A percentile compares a stretch with the other conserved stretches of the same genome.
These are phyloP conservation scores for Homarus gammarus DNA, from an alignment of 2,888 invertebrate species.

Conservation along the genomic window DNA sequence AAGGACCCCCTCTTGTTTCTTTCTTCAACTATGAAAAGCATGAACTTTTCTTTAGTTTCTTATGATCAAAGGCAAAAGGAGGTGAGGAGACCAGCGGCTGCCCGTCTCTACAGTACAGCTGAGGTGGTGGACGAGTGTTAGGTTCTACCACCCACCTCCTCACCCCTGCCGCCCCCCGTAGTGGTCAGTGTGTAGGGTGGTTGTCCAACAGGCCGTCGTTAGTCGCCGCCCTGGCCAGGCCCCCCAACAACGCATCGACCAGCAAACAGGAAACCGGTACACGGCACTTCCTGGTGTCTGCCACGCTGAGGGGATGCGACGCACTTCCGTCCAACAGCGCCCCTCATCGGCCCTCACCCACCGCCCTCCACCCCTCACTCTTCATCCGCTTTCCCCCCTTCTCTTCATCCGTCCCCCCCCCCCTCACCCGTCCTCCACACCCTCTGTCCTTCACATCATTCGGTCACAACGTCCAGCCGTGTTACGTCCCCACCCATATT, in stretches of 20 bases:
- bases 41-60: too few relatives aligned
- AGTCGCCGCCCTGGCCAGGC: conserved; percentile 7
- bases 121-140: too few relatives aligned
- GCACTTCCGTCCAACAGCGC: not conserved
- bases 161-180: too few relatives aligned
- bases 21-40: too few relatives aligned
- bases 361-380: not conserved
- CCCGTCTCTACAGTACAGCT: too few relatives aligned
- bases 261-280: conserved; percentile 71
- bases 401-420: not conserved
- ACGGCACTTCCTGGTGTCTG: conserved; percentile 67
- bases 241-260: conserved; percentile 46
- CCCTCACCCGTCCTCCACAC: not conserved
- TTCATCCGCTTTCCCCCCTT: not conserved
- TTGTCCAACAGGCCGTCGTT: conserved; percentile 1
- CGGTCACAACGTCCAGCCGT: too few relatives aligned
- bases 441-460: too few relatives aligned
- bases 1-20: too few relatives aligned
- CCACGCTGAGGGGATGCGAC: conserved; percentile 29
- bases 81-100: too few relatives aligned
- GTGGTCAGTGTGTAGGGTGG: not conserved
- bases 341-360: not conserved
- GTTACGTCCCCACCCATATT: too few relatives aligned
- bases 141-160: too few relatives aligned
- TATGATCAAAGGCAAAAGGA: too few relatives aligned